These are phyloP conservation scores for Aleadryas rufinucha DNA, from an alignment of 2,113 vertebrate species.

Conservation along the genomic window DNA sequence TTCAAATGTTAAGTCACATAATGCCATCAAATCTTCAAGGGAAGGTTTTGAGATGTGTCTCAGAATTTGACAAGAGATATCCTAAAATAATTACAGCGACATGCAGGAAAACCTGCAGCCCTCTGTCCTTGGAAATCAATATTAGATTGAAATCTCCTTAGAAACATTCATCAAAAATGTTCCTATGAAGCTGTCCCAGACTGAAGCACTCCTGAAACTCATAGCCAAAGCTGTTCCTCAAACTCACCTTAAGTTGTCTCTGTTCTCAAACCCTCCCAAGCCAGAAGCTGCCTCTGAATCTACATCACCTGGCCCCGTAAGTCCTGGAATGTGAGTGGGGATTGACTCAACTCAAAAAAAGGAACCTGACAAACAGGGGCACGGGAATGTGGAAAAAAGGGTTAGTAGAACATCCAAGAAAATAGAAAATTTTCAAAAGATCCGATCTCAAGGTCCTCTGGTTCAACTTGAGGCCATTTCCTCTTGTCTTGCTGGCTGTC, in stretches of 20 bases:
- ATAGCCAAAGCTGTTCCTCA: not conserved
- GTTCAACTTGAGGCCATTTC: not conserved
- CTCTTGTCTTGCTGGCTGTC: not conserved
- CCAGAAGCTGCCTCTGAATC: not conserved
- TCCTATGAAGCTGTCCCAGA: not conserved
- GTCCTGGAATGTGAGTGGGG: not conserved
- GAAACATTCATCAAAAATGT: not conserved
- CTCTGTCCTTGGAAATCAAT: not conserved
- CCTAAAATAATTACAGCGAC: not conserved
- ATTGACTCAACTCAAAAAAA: not conserved
- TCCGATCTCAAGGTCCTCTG: not conserved
- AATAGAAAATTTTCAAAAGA: not conserved
- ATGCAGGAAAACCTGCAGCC: not conserved
- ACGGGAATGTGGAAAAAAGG: accelerated
- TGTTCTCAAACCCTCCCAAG: not conserved
- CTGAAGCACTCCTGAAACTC: not conserved
- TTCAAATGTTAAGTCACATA: not conserved
- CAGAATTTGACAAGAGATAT: not conserved
- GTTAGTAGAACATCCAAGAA: not conserved
- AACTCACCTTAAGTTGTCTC: not conserved
- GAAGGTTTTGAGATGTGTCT: not conserved
- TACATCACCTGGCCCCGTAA: not conserved
- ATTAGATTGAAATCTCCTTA: not conserved
- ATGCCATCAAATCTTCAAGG: not conserved
- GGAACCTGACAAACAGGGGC: not conserved